Evolutionary conservation across 2,113 vertebrate species (phyloP).

Genomic region (Atrichornis clamosus): DNA sequence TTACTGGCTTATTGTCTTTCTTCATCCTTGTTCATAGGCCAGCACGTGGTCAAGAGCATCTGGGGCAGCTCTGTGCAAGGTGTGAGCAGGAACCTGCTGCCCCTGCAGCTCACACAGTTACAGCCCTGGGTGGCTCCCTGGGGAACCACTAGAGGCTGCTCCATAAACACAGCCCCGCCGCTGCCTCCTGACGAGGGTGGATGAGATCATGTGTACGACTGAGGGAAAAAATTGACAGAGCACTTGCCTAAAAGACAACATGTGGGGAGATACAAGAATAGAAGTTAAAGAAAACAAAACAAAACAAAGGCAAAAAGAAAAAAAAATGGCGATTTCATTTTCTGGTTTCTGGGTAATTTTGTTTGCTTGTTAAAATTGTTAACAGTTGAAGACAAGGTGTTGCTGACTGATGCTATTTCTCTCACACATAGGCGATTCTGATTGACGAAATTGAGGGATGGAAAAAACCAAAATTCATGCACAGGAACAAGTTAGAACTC

Average conservation of each 20-base stretch:
- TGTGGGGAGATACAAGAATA: neutral
- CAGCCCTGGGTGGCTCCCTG: neutral
- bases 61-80: neutral
- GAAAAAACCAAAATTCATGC: neutral
- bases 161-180: neutral
- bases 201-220: neutral
- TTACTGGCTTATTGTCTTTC: neutral
- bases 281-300: neutral
- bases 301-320: no score
- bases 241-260: neutral
- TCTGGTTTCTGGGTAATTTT: neutral
- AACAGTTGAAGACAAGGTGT: neutral
- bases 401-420: neutral
- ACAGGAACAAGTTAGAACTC: neutral
- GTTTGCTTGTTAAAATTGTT: neutral
- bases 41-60: neutral
- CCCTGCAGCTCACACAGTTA: fast-evolving
- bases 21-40: neutral
- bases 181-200: no score
- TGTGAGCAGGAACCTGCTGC: neutral
- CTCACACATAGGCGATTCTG: neutral
- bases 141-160: constrained; percentile 41
- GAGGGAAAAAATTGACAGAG: neutral
- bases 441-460: neutral
- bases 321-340: neutral